Evolutionary conservation across 2,113 vertebrate genomes (phyloP).

Genomic region (Spheniscus mendiculus): DNA sequence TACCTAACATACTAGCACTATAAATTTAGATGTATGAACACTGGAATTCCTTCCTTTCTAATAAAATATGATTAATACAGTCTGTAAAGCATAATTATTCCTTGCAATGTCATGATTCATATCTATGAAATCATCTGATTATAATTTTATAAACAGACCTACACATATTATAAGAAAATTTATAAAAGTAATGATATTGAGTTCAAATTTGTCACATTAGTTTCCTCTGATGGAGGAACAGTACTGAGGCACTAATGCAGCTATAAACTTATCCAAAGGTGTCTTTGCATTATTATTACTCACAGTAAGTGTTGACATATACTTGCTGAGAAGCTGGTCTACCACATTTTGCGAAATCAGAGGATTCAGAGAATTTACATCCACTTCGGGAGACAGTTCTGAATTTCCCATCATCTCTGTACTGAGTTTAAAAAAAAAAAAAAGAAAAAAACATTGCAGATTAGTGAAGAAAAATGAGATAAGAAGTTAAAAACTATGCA

Average conservation of each 20-base stretch:
- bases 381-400: constrained; percentile 88
- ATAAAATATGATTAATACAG: neutral
- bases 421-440: constrained; percentile 59
- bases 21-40: neutral
- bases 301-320: constrained; percentile 93
- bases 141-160: neutral
- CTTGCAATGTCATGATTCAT: neutral
- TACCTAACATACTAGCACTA: neutral
- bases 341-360: constrained; percentile 86
- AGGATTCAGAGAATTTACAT: constrained; percentile 81
- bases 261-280: neutral
- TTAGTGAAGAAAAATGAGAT: neutral
- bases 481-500: neutral
- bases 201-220: neutral
- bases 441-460: neutral
- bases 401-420: constrained; percentile 94
- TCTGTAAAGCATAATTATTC: neutral
- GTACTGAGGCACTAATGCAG: neutral
- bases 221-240: neutral
- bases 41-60: neutral
- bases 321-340: constrained; percentile 88
- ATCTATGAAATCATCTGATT: neutral
- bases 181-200: neutral
- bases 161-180: neutral
- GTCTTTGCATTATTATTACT: constrained; percentile 41